Percentiles rank a stretch among this genome's conserved stretches.
Evolutionary conservation across 2,113 vertebrate genomes (phyloP).

Genomic region (Varanus komodoensis): DNA sequence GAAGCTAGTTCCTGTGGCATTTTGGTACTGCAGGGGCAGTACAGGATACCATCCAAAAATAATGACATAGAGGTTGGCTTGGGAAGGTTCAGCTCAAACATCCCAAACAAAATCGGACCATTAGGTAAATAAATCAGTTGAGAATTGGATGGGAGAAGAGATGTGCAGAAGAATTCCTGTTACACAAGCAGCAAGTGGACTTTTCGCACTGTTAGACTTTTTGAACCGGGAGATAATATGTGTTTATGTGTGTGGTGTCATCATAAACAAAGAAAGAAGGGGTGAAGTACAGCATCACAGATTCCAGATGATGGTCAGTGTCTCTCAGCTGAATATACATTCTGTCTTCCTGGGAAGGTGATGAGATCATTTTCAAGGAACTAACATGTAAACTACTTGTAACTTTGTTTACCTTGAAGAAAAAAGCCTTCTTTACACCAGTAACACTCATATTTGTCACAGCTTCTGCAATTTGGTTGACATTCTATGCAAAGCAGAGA

Average conservation of each 20-base stretch:
- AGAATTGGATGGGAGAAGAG: background rate
- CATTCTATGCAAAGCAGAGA: conserved; percentile 79
- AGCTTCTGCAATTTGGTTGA: conserved; percentile 78
- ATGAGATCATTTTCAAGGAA: conserved; percentile 1
- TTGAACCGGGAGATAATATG: background rate
- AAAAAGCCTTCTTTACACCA: conserved; percentile 86
- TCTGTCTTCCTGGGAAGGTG: background rate
- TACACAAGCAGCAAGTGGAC: background rate
- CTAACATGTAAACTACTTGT: background rate
- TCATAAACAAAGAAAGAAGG: background rate
- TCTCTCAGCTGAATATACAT: background rate
- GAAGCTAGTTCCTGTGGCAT: too few species aligned
- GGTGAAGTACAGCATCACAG: too few species aligned
- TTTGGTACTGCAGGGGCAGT: too few species aligned
- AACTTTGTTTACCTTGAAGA: conserved; percentile 78
- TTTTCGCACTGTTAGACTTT: background rate
- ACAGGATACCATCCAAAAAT: background rate
- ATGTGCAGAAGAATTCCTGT: background rate
- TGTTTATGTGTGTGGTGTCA: accelerated
- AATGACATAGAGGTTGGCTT: background rate
- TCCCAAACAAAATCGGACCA: background rate
- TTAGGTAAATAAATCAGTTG: background rate
- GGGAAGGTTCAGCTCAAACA: background rate
- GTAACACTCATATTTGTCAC: conserved; percentile 82
- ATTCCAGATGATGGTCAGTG: background rate